Base-by-base conservation (phyloP, 2,113 vertebrate genomes). In the Festucalex cinctus region DNA sequence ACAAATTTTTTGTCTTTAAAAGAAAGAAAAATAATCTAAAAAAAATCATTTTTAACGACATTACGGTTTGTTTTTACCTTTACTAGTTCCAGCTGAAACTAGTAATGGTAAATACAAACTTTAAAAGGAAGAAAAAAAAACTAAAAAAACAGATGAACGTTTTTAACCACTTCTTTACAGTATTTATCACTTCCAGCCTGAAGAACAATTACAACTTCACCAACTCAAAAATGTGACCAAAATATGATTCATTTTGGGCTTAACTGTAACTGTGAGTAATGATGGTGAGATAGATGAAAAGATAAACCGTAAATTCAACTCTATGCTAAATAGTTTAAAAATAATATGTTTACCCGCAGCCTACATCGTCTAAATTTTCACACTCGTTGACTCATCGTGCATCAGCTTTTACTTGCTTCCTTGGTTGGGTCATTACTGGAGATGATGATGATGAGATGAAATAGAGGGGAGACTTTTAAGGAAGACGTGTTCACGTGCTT, bases 271-370 rank as follows among this genome's bases (percentile, higher is more conserved):
- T 68, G 60, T 49, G 69, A 79, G 26, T 63, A 68, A 67, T 69
- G 63, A 69, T 71, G 71, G 71, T 49, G 68, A 64, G 66, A 69
- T 73, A 39, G 41, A 66, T n/a, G n/a, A 68, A 75, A 58, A 41
- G 37, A 67, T 66, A 57, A 77, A 71, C 66, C 69, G 41, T 77
- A 66, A 73, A 78, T 66, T 24, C 51, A 71, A 63, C 63, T 35
- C 10, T 2, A 59, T 66, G 68, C 77, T 53, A 44, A 65, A 65
- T 16, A 70, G 44, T 37, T 54, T 39, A 61, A 65, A 66, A 67
- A 49, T 56, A 9, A 37, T 65, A 68, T 68, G 57, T 70, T 72
- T 16, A 66, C n/a, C 63, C 48, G 63, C 56, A 48, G 63, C 64
- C 58, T 65, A 17, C 43, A 35, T 24, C 36, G 20, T 54, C 36